These are phyloP conservation scores for Malthinus seriepunctatus DNA, from an alignment of 2,888 invertebrate genomes.

Conservation along the genomic window DNA sequence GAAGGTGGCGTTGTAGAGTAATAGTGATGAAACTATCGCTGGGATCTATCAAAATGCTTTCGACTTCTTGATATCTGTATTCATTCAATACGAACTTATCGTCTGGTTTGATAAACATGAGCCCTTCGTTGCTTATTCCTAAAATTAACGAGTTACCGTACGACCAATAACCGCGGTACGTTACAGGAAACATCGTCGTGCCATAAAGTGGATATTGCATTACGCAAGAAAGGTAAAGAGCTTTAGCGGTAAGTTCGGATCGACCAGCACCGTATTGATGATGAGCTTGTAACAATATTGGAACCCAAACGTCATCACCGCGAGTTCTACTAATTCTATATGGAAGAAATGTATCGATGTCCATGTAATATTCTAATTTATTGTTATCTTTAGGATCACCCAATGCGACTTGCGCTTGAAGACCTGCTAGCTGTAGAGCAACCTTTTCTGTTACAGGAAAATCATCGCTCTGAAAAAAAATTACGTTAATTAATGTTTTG, in stretches of 20 bases:
- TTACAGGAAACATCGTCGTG: slow-evolving; percentile 67
- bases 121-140: slow-evolving; percentile 88
- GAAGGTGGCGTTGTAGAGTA: slow-evolving; percentile 73
- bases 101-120: slow-evolving; percentile 87
- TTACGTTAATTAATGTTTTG: not conserved
- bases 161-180: slow-evolving; percentile 93
- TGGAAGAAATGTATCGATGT: slow-evolving; percentile 90
- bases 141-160: slow-evolving; percentile 77
- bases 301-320: slow-evolving; percentile 84
- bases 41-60: slow-evolving; percentile 88
- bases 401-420: slow-evolving; percentile 93
- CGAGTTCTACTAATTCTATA: slow-evolving; percentile 76
- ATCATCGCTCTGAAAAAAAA: slow-evolving; percentile 76
- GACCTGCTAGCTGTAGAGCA: slow-evolving; percentile 88
- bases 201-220: slow-evolving; percentile 89
- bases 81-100: slow-evolving; percentile 92
- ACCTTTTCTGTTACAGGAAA: slow-evolving; percentile 95
- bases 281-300: slow-evolving; percentile 85
- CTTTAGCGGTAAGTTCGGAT: slow-evolving; percentile 89
- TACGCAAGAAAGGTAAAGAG: slow-evolving; percentile 90
- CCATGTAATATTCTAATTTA: slow-evolving; percentile 84
- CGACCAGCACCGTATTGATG: slow-evolving; percentile 91
- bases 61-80: slow-evolving; percentile 88
- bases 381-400: slow-evolving; percentile 81
- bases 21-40: slow-evolving; percentile 92